phyloP scores from a whole-genome alignment of 2,113 vertebrate genomes.

The Bucco capensis region DNA sequence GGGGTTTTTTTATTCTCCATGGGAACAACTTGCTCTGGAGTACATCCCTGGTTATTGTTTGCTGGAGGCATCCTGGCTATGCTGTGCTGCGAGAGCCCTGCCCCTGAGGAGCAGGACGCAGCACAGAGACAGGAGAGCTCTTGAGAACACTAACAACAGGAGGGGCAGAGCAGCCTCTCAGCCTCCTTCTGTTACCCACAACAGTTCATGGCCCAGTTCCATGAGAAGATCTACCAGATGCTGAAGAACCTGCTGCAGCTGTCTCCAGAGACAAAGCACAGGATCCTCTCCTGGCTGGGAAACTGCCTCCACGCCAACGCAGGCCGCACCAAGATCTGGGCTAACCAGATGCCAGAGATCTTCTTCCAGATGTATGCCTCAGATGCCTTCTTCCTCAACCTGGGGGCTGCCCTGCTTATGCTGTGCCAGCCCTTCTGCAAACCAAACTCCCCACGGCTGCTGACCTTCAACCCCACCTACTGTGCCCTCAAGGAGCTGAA shows the following conservation, averaged over 20 bases:
- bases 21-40: not conserved
- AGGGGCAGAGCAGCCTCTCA: not conserved
- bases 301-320: slow-evolving; percentile 92
- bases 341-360: slow-evolving; percentile 98
- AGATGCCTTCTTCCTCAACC: slow-evolving; percentile 93
- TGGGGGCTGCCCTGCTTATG: slow-evolving; percentile 90
- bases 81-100: not conserved
- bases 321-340: slow-evolving; percentile 95
- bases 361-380: slow-evolving; percentile 97
- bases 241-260: slow-evolving; percentile 93
- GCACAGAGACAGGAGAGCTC: not conserved
- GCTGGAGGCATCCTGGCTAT: accelerated
- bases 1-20: accelerated
- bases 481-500: slow-evolving; percentile 91
- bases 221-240: slow-evolving; percentile 94
- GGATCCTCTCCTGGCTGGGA: slow-evolving; percentile 92
- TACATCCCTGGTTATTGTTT: not conserved
- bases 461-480: slow-evolving; percentile 95
- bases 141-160: accelerated
- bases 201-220: slow-evolving; percentile 95
- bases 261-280: slow-evolving; percentile 89
- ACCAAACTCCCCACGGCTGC: slow-evolving; percentile 85
- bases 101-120: not conserved
- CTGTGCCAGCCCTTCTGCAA: slow-evolving; percentile 98
- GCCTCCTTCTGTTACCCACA: not conserved